Conservation (phyloP, 2,113 vertebrate genomes). For the Anarhynchus alexandrinus region DNA sequence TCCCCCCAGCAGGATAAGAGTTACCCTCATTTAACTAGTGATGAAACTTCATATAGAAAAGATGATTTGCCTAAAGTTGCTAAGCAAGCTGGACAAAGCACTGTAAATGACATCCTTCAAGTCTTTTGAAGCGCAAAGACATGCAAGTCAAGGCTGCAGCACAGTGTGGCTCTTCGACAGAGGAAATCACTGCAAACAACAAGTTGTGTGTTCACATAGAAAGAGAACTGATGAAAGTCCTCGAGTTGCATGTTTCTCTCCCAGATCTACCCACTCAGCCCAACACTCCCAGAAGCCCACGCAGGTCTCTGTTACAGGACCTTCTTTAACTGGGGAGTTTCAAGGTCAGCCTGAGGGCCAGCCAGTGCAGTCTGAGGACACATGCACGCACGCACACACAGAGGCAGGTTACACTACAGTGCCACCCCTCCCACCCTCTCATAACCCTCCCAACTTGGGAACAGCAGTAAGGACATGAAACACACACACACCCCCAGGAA, state of each 20-base stretch:
- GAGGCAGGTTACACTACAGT: neutral
- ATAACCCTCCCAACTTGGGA: neutral
- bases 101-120: neutral
- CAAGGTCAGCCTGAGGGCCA: constrained; percentile 13
- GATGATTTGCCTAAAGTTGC: constrained; percentile 43
- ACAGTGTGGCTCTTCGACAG: neutral
- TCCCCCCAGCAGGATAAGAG: neutral
- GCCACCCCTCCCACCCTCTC: neutral
- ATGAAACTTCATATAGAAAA: neutral
- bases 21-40: neutral
- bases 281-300: neutral
- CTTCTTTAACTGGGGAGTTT: neutral
- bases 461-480: neutral
- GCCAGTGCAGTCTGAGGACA: neutral
- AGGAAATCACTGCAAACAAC: neutral
- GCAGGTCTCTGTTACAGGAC: neutral
- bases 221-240: neutral
- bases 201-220: neutral
- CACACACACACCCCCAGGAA: neutral
- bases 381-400: accelerated
- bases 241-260: neutral
- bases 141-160: neutral
- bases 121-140: neutral
- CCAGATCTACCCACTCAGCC: neutral
- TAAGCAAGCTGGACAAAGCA: neutral